Base-by-base conservation (phyloP, 2,797 vertebrate genomes). In the Darevskia nairensis region DNA sequence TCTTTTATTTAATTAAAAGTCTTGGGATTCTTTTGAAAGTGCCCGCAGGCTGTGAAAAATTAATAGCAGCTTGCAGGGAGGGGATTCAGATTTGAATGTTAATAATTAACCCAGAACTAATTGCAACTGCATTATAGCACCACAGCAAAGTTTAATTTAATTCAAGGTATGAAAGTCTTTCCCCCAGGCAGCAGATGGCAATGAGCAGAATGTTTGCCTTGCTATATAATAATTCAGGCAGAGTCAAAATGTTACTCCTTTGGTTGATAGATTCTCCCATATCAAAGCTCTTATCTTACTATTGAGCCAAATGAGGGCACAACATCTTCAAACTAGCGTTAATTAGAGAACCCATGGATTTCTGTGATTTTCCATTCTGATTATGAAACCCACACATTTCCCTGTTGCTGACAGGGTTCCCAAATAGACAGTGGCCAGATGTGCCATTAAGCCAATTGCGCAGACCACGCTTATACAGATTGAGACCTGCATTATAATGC, bases 91-190 rank as follows among this genome's bases (percentile, higher is more conserved):
- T 87, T n/a, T 66, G 66, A 85, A n/a, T n/a, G 89, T 94, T 94
- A 95, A 95, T 93, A 86, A 92, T 95, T 96, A 95, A 95, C 94
- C 25, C 84, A 68, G 89, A 89, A 74, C 81, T 94, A 90, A 27
- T 82, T 90, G 82, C 86, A 87, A 77, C 74, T 50, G 85, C 82
- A 82, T 89, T 87, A 89, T 82, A 92, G 90, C 44, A 29, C 88
- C 87, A 80, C 61, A 87, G 80, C 39, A 64, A 66, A 75, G 82
- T 66, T 92, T 90, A 82, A 86, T 92, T 94, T 89, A 66, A 83
- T 85, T 90, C 87, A 71, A 71, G 88, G 90, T 71, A 86, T 86
- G 82, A 86, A 61, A 79, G 77, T 59, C 89, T 72, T 74, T 17
- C 83, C 89, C 27, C 79, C 81, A 44, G 86, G 88, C 0, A 86